Conservation (phyloP, 2,113 vertebrate genomes). For the Salvator merianae region DNA sequence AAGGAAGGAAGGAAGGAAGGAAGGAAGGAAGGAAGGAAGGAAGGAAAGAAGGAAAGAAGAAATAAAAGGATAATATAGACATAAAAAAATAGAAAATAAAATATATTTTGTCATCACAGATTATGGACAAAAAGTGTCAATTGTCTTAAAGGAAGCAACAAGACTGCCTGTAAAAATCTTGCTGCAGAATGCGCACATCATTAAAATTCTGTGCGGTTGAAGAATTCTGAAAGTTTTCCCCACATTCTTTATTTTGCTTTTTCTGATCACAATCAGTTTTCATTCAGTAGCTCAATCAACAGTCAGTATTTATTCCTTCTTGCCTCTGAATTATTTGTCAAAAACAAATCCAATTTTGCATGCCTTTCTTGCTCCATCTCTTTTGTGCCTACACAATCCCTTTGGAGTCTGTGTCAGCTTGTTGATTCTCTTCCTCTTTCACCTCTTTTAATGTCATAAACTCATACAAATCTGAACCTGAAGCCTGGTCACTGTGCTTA, state of each 20-base stretch:
- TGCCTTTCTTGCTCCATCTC: background rate
- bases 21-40: no score
- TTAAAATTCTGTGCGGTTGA: conserved; percentile 15
- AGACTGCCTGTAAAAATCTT: accelerated
- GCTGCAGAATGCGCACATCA: background rate
- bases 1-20: no score
- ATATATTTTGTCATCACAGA: background rate
- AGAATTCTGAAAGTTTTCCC: conserved; percentile 8
- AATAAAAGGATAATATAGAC: no score
- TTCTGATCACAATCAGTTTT: conserved; percentile 39
- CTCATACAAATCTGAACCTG: conserved; percentile 7
- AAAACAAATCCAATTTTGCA: background rate
- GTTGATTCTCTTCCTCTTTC: background rate
- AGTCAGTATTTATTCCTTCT: conserved; percentile 10
- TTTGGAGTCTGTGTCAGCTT: conserved; percentile 2
- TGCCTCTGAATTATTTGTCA: conserved; percentile 37
- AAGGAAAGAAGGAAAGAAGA: no score
- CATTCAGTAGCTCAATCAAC: conserved; percentile 43
- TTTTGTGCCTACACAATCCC: background rate
- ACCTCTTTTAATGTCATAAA: conserved; percentile 40
- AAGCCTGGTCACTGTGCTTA: conserved; percentile 29
- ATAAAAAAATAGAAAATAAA: no score
- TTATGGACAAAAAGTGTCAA: background rate
- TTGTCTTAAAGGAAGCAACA: conserved; percentile 16
- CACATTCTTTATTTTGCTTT: conserved; percentile 10